These are phyloP conservation scores for Scalopus aquaticus DNA, from an alignment of 2,113 vertebrate species.

Conservation along the genomic window DNA sequence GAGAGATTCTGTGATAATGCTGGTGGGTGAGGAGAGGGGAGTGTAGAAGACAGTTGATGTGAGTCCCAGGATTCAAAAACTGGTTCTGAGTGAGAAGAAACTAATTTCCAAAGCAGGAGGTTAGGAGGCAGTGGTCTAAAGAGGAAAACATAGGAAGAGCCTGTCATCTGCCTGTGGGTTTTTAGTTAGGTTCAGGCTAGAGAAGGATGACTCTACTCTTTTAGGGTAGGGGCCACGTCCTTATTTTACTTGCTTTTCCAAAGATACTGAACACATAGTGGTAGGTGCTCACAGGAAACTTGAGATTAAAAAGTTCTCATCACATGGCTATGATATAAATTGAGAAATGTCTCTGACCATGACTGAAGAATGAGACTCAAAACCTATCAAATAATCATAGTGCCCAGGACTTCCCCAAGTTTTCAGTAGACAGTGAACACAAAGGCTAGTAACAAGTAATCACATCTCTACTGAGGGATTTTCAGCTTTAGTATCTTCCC, in stretches of 20 bases:
- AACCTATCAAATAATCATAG: background rate
- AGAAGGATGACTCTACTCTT: background rate
- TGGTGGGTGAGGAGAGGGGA: background rate
- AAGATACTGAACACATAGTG: too few relatives aligned
- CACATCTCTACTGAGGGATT: background rate
- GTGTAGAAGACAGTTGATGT: background rate
- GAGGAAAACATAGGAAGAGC: background rate
- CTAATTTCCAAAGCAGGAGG: background rate
- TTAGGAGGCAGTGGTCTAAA: background rate
- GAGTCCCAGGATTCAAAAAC: background rate
- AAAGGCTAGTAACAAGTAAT: background rate
- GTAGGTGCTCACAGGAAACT: too few relatives aligned
- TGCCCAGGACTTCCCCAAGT: background rate
- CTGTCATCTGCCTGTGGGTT: background rate
- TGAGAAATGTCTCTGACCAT: background rate
- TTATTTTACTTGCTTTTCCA: too few relatives aligned
- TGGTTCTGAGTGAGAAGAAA: background rate
- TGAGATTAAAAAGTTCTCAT: too few relatives aligned
- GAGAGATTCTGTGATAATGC: constrained; percentile 10
- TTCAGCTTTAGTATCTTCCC: constrained; percentile 31
- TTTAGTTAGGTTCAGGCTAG: background rate
- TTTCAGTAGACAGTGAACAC: background rate
- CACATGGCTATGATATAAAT: too few relatives aligned
- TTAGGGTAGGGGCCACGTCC: too few relatives aligned
- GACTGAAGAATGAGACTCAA: background rate